Base-by-base conservation (phyloP, 2,113 vertebrate species). In the Lophius piscatorius region DNA sequence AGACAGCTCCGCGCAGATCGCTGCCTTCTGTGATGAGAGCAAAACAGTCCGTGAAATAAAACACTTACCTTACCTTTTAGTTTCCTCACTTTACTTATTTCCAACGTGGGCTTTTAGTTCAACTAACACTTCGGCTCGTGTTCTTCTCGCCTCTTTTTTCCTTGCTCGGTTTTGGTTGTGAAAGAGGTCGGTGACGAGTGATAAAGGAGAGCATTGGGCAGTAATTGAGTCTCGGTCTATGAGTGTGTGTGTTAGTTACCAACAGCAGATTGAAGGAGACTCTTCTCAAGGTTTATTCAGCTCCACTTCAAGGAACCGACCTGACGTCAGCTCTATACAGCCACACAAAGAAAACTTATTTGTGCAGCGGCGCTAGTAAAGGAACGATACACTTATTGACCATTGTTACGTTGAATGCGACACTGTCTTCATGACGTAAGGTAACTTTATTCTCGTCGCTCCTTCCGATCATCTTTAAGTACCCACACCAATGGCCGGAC, bases 281-380 rank as follows among this genome's bases (percentile, higher is more conserved):
- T 93, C 92, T 92, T 91, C 93, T 91, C 94, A 88, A 91, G 93
- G 93, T 92, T 94, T 91, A 90, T 93, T 92, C 94, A 89, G 94
- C 93, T 91, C 91, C 94, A 92, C 92, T 95, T 95, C 92, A 94
- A 94, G 93, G 93, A 94, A 92, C 92, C 84, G 88, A 89, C 93
- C 94, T 96, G 94, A 96, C 95, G 94, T 96, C 94, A 96, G 84
- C 91, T 89, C 79, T 87, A 91, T 88, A 83, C 93, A 87, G 91
- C 84, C 90, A 92, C 90, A 92, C 92, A 93, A 93, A 92, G 91
- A 93, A 86, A 92, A 94, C 92, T 92, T 93, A 76, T 86, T 85
- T 82, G 80, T 82, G 77, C 82, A 78, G 73, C 75, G 58, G 70
- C 77, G 22, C 49, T 45, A 49, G 70, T 63, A 54, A 62, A 63